Evolutionary conservation across 2,888 invertebrate species (phyloP), one percentile per base, ranked within the genome.

Genomic region (Idaea straminata): DNA sequence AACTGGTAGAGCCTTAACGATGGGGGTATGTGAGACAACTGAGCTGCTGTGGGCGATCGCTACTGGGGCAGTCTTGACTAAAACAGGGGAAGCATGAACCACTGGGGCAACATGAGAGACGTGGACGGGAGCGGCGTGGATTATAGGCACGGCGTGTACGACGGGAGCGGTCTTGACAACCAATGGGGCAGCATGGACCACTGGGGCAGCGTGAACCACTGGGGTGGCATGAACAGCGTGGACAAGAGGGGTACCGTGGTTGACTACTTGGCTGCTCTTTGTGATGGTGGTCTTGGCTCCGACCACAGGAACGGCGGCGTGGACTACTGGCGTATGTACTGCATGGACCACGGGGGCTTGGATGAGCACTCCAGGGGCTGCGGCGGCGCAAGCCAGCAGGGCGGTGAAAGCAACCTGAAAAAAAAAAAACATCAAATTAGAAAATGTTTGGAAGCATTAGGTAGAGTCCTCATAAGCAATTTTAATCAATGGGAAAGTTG

Each of bases 361-460:
- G 61, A 88, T 68, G 3, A 91, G 74, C n/a, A 90, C 77, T 58
- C 91, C 90, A 6, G 92, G 91, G 25, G 91, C 88, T 76, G 92
- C 92, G 64, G 91, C 91, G 69, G 84, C 93, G 83, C 87, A 91
- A 71, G 93, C 94, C 82, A 94, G 74, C 79, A 94, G 69, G 71
- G 93, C 91, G 78, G 87, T 84, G 82, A 94, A 88, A 64, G 87
- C 88, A 72, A 94, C 80, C 94, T 94, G 84, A 59, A 67, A 57
- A 47, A 15, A 10, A 38, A 38, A 47, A 47, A 7, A 47, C 7
- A 47, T 47, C 7, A 47, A 47, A 47, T 47, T 7, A 13, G 5
- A 47, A 7, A 7, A 5, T 47, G 47, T 47, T 47, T 4, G 10
- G 13, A 4, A 4, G 47, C 47, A 13, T 13, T 47, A 13, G 6